Base-by-base conservation (phyloP, 2,888 invertebrate genomes). In the Xylota segnis region DNA sequence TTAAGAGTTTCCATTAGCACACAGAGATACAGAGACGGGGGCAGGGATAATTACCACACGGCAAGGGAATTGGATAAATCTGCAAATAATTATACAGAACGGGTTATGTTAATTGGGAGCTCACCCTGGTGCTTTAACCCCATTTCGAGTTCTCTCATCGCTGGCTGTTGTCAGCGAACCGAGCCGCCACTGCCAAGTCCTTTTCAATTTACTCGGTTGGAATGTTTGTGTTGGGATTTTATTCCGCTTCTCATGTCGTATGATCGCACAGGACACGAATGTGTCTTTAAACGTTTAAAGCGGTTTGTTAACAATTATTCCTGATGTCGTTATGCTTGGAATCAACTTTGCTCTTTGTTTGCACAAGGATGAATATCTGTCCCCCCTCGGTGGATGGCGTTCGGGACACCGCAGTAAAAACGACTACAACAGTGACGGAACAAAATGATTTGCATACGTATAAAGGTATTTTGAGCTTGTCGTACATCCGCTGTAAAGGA, bases 301-400 rank as follows among this genome's bases (percentile, higher is more conserved):
- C 72, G 82, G 86, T 86, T 86, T 86, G 86, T 86, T 86, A 86
- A 86, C 86, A 86, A 86, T 86, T 86, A 82, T 86, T 86, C 66
- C 68, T 72, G 68, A 77, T 86, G 86, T 86, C 86, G 86, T 82
- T 82, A 82, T 86, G 82, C 76, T 68, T 66, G 61, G 61, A 76
- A 71, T 86, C 71, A 81, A 81, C 81, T 86, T 72, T 81, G 71
- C 63, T 71, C 84, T 76, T 86, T 81, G 82, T 71, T 81, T 76
- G 81, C 76, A 34, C 10, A 77, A 82, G 86, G 82, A 82, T 82
- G 82, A 61, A 76, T 75, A 75, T 68, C 34, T 50, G 37, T 66
- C 29, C 61, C 23, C 54, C 43, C 9, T 50, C 7, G 12, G n/a
- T 5, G 43, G 37, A 45, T 12, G 23, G 43, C 29, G 27, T 23